phyloP scores from a whole-genome alignment of 2,113 vertebrate genomes.

The Porphyrio hochstetteri region DNA sequence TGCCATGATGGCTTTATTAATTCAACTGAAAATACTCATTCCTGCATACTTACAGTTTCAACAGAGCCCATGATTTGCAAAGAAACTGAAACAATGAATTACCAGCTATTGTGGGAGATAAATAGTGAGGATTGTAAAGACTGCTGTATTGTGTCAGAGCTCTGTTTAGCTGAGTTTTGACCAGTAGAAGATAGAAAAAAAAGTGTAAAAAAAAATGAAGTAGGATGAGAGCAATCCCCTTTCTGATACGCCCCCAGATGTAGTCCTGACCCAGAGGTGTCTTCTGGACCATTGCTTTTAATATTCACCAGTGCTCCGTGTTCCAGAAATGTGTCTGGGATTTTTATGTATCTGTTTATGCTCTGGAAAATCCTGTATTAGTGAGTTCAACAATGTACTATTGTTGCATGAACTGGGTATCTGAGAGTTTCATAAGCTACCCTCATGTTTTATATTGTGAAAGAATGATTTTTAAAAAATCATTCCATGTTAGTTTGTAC shows the following conservation, averaged over 20 bases:
- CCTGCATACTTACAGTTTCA: not conserved
- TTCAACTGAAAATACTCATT: not conserved
- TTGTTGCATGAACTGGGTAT: not conserved
- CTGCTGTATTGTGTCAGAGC: not conserved
- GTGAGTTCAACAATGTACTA: accelerated
- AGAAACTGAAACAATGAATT: not conserved
- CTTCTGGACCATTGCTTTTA: not conserved
- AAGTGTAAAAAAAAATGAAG: not conserved
- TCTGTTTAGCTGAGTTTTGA: not conserved
- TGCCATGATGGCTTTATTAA: not conserved
- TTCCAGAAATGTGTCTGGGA: not conserved
- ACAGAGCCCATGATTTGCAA: not conserved
- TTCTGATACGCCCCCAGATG: not conserved
- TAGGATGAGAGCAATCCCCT: not conserved
- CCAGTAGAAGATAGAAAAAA: not conserved
- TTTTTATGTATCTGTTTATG: not conserved
- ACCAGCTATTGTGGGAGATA: not conserved
- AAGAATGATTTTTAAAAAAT: not conserved
- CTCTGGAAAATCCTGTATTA: not conserved
- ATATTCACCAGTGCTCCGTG: not conserved
- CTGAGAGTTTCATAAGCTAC: not conserved
- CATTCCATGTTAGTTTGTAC: not conserved
- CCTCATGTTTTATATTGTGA: accelerated
- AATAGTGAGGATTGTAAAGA: not conserved
- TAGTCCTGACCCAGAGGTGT: not conserved